Percentiles rank a stretch among this genome's conserved stretches.
Evolutionary conservation across 2,888 invertebrate species (phyloP).

Genomic region (Phytoseiulus persimilis): DNA sequence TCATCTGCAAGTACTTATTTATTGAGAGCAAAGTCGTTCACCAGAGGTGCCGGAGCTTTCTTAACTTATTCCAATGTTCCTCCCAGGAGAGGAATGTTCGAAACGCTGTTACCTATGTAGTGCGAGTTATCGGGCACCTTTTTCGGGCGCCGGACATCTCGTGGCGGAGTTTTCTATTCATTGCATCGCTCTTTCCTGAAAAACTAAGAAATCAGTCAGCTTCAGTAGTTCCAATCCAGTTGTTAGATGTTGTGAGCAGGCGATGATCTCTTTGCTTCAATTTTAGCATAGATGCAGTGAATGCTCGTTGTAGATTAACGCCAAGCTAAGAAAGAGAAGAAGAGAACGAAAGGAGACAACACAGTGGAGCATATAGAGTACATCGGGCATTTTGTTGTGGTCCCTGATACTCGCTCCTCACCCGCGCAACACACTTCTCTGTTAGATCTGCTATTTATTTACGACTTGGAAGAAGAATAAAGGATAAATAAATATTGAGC

Average conservation of each 20-base stretch:
- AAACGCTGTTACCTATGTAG: neutral
- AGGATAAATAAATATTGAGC: neutral
- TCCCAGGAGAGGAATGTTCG: neutral
- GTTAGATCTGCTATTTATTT: constrained; percentile 5
- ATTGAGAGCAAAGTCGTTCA: neutral
- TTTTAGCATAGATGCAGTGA: neutral
- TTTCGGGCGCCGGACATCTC: neutral
- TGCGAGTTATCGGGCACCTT: neutral
- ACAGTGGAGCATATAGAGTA: neutral
- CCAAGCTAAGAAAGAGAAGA: neutral
- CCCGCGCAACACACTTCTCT: neutral
- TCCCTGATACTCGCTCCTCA: neutral
- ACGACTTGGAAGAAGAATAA: neutral
- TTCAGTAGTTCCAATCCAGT: neutral
- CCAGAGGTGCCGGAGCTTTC: neutral
- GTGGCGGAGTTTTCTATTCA: neutral
- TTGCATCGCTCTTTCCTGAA: neutral
- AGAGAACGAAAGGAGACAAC: neutral
- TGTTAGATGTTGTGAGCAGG: neutral
- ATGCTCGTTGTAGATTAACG: neutral
- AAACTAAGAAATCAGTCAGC: neutral
- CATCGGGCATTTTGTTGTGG: neutral
- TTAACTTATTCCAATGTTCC: neutral
- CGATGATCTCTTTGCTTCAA: neutral
- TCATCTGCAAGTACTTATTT: neutral